Base-by-base conservation (phyloP, 2,888 invertebrate genomes). In the Clostera curtula region DNA sequence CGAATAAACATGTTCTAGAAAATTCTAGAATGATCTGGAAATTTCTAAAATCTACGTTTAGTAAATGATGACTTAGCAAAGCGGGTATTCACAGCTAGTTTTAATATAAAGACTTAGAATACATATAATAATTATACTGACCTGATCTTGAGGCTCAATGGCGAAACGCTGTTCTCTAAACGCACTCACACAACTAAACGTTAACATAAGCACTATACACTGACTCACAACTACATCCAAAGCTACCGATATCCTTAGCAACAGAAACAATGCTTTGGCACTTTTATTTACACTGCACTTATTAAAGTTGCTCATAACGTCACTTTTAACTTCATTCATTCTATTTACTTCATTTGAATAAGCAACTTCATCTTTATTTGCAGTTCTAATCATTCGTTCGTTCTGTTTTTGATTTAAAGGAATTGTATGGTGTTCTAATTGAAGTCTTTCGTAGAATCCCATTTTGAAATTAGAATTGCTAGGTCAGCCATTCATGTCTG, bases 141-240 rank as follows among this genome's bases (percentile, higher is more conserved):
- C 82, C 73, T 83, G 82, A 57, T 83, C 82, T 34, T 82, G 80
- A 0, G 82, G 82, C 21, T 83, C 82, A 10, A 83, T 76, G 0
- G 80, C 82, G 43, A 83, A 83, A 39, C 71, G 71, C 51, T 82
- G 82, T 27, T 80, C 80, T 24, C 56, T 67, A 31, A 57, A 58
- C n/a, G 62, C 75, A 54, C 49, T 52, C 21, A 63, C 72, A 42
- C 44, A 50, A 46, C 48, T 51, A 32, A 64, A 26, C 35, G 71
- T 43, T 19, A 69, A 20, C 38, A 51, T 50, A 24, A 65, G 45
- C 22, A 71, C 20, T 14, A 63, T 44, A 57, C 63, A 70, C 31
- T 49, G 54, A 47, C 49, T 56, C 37, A 64, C 36, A 13, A 60
- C 20, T 14, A 51, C 26, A n/a, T 32, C 33, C 2, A 49, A 26